Evolutionary conservation across 2,888 invertebrate species (phyloP).

Genomic region (Bimastos eiseni): DNA sequence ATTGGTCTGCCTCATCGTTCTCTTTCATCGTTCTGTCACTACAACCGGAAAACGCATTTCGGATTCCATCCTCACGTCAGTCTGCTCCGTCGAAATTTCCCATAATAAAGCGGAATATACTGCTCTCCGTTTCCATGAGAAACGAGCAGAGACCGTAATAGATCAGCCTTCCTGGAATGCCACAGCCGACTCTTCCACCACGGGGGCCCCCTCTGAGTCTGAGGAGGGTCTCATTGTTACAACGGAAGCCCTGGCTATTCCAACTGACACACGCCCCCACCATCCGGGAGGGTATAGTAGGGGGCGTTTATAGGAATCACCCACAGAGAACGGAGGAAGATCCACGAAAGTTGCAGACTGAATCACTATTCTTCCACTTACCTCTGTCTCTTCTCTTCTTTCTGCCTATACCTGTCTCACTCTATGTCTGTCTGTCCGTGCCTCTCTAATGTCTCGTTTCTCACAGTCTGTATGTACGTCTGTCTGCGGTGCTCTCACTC

Average conservation of each 20-base stretch:
- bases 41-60: background rate
- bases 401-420: background rate
- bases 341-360: background rate
- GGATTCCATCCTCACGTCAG: background rate
- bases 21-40: background rate
- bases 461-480: no score
- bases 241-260: background rate
- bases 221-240: background rate
- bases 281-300: no score
- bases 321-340: background rate
- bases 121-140: background rate
- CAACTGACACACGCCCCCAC: background rate
- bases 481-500: no score
- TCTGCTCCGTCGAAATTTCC: background rate
- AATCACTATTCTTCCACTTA: background rate
- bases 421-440: background rate
- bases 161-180: background rate
- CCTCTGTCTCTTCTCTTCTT: background rate
- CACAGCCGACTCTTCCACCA: background rate
- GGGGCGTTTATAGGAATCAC: background rate
- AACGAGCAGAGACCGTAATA: background rate
- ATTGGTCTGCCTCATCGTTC: background rate
- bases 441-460: background rate
- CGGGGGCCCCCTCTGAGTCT: no score
- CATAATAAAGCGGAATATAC: background rate